These are phyloP conservation scores for Clarias batrachus DNA, from an alignment of 2,113 vertebrate species.

Conservation along the genomic window DNA sequence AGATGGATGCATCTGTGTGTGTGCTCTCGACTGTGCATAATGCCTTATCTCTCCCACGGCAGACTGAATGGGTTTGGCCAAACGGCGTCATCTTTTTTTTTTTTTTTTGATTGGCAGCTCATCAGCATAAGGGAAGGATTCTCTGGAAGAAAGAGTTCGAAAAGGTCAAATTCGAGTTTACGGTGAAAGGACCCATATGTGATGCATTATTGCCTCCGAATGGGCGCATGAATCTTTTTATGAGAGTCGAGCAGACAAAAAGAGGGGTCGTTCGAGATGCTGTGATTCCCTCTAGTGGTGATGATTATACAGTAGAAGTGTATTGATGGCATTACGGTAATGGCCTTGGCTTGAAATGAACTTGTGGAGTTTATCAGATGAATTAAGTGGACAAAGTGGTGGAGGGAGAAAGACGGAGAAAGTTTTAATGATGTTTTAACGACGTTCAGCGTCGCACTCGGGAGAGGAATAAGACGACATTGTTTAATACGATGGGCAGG, in stretches of 20 bases:
- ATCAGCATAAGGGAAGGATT: constrained; percentile 19
- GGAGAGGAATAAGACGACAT: not conserved
- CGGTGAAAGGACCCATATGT: constrained; percentile 55
- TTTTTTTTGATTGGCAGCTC: constrained; percentile 53
- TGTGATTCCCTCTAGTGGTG: constrained; percentile 63
- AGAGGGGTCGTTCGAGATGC: constrained; percentile 46
- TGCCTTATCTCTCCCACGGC: constrained; percentile 56
- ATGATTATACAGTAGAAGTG: not conserved
- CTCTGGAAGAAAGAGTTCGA: constrained; percentile 39
- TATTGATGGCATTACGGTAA: constrained; percentile 11
- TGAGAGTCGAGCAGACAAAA: constrained; percentile 29
- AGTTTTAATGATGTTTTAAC: not conserved
- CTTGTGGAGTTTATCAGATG: constrained; percentile 9
- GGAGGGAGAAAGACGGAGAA: not conserved
- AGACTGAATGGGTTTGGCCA: constrained; percentile 32
- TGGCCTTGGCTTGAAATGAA: constrained; percentile 23
- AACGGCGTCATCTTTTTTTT: constrained; percentile 20
- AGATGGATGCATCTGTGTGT: constrained; percentile 46
- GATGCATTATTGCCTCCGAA: constrained; percentile 52
- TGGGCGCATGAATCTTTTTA: constrained; percentile 54
- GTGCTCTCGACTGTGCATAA: constrained; percentile 46
- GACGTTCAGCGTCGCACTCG: not conserved
- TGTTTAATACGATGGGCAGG: not conserved
- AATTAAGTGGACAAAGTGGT: not conserved
- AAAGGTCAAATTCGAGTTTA: constrained; percentile 62